phyloP scores from a whole-genome alignment of 1,140 invertebrate genomes.

The Phymorhynchus buccinoides region DNA sequence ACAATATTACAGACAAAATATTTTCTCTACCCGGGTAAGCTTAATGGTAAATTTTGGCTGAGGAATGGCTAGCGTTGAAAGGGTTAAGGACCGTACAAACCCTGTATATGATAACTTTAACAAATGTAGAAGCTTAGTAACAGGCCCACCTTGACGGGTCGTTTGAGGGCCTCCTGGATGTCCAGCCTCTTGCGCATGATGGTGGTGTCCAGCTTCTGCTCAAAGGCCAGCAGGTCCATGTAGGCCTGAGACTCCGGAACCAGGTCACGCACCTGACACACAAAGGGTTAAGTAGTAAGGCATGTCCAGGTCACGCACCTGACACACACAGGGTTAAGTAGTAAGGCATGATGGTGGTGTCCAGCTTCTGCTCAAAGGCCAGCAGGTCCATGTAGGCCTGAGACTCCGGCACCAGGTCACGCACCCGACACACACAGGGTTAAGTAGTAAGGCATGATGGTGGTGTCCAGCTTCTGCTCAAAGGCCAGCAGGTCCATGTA shows the following conservation, averaged over 20 bases:
- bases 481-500: conserved; percentile 99
- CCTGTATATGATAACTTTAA: too few species aligned
- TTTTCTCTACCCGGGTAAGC: too few species aligned
- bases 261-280: conserved; percentile 88
- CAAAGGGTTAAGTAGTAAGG: too few species aligned
- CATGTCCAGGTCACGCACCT: too few species aligned
- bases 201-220: conserved; percentile 97
- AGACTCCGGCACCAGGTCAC: conserved; percentile 97
- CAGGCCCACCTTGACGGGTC: conserved; percentile 95
- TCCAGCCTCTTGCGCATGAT: conserved; percentile 99
- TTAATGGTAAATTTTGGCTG: too few species aligned
- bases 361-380: conserved; percentile 97
- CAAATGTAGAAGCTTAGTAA: too few species aligned
- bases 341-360: conserved; percentile 98
- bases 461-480: conserved; percentile 97
- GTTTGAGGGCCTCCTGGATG: conserved; percentile 97
- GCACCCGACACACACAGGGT: conserved; percentile 83
- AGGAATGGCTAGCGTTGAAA: too few species aligned
- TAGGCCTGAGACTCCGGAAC: conserved; percentile 99
- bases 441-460: too few species aligned
- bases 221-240: conserved; percentile 98
- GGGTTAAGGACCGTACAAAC: too few species aligned
- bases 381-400: conserved; percentile 99
- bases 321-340: too few species aligned
- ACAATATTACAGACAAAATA: too few species aligned